phyloP scores from a whole-genome alignment of 2,797 vertebrate species.

The Onychomys leucogaster region DNA sequence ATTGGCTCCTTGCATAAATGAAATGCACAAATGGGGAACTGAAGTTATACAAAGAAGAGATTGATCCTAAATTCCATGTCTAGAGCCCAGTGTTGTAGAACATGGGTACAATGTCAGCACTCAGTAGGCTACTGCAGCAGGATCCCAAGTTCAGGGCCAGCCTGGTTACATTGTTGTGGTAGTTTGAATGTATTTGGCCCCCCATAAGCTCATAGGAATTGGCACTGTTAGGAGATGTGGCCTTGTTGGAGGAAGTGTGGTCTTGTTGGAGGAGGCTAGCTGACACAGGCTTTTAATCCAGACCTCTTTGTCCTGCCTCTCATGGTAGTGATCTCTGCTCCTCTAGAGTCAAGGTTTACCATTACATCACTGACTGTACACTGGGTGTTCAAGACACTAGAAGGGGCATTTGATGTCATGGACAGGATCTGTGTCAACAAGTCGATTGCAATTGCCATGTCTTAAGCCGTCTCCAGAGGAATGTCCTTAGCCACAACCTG shows the following conservation, averaged over 20 bases:
- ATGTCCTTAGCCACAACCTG: background rate
- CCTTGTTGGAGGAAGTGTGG: background rate
- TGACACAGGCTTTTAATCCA: background rate
- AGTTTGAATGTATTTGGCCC: background rate
- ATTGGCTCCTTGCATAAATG: background rate
- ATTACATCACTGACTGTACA: background rate
- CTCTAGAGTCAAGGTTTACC: background rate
- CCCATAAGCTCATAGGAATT: background rate
- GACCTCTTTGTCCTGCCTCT: background rate
- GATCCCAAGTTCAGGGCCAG: background rate
- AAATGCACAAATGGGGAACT: background rate
- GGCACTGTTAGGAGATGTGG: background rate
- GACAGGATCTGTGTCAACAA: background rate
- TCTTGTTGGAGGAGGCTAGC: background rate
- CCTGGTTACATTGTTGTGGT: background rate
- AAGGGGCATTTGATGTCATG: background rate
- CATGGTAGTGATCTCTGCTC: background rate
- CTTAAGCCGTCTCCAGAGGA: slow-evolving; percentile 2
- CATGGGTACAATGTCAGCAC: background rate
- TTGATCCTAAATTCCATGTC: background rate
- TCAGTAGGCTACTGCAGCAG: background rate
- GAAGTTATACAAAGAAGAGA: background rate
- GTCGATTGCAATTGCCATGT: background rate
- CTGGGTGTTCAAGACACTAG: background rate
- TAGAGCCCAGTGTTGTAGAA: background rate